These are phyloP conservation scores for Panulirus ornatus DNA, from an alignment of 1,140 invertebrate genomes.

Conservation along the genomic window DNA sequence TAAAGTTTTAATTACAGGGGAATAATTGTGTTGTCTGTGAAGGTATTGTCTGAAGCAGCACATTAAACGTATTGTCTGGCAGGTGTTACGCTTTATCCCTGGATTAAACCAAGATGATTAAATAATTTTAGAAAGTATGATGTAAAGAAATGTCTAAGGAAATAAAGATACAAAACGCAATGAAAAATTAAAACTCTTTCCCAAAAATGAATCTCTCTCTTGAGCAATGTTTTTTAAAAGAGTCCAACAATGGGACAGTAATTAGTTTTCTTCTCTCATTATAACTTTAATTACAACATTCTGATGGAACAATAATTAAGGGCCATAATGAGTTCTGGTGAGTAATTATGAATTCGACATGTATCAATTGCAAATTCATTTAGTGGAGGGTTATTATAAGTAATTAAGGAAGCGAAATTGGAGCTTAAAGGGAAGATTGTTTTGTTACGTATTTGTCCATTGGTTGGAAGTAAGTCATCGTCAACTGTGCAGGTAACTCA, in stretches of 20 bases:
- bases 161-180: slow-evolving; percentile 30
- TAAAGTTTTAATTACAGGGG: neutral
- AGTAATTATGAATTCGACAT: slow-evolving; percentile 72
- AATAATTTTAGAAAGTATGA: neutral
- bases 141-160: neutral
- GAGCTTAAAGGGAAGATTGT: slow-evolving; percentile 43
- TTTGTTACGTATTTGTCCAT: slow-evolving; percentile 13
- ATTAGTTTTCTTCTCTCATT: slow-evolving; percentile 73
- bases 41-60: too few relatives aligned
- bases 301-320: slow-evolving; percentile 73
- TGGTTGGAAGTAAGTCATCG: neutral
- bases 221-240: slow-evolving; percentile 68
- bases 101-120: too few relatives aligned
- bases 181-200: slow-evolving; percentile 48
- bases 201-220: slow-evolving; percentile 53
- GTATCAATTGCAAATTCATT: slow-evolving; percentile 73
- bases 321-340: slow-evolving; percentile 65
- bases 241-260: slow-evolving; percentile 66
- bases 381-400: slow-evolving; percentile 64
- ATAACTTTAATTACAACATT: slow-evolving; percentile 73
- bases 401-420: slow-evolving; percentile 60
- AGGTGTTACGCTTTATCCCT: too few relatives aligned
- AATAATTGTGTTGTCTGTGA: neutral
- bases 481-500: too few relatives aligned
- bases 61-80: too few relatives aligned